phyloP scores from a whole-genome alignment of 1,140 invertebrate genomes.

The Lepidostoma basale region DNA sequence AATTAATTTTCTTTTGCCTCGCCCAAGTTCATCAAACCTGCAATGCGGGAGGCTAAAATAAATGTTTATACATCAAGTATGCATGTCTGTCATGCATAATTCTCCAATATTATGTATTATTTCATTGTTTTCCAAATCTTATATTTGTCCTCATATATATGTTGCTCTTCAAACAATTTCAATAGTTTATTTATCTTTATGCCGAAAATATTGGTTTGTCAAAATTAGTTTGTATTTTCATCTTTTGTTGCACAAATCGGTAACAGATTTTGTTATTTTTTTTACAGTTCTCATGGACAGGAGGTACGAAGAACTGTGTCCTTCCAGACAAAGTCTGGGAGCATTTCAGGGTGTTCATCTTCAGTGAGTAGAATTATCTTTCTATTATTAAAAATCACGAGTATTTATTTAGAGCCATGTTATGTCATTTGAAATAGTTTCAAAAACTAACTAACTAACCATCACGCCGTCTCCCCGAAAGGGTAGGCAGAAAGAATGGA shows the following conservation, averaged over 20 bases:
- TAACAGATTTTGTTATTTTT: background rate
- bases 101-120: background rate
- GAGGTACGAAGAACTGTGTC: constrained; percentile 44
- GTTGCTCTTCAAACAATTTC: background rate
- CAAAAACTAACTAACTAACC: too few species aligned
- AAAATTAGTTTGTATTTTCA: background rate
- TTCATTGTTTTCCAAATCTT: background rate
- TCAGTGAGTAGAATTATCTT: constrained; percentile 52
- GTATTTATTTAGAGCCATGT: background rate
- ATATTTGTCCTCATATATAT: background rate
- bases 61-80: constrained; percentile 10
- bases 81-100: background rate
- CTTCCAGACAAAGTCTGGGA: constrained; percentile 57
- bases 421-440: background rate
- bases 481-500: too few species aligned
- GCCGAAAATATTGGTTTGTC: background rate
- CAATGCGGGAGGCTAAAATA: constrained; percentile 17
- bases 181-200: background rate
- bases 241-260: background rate
- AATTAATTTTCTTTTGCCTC: constrained; percentile 18
- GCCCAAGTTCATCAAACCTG: constrained; percentile 21
- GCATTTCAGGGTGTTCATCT: constrained; percentile 61
- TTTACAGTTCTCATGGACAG: constrained; percentile 30
- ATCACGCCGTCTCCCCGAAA: too few species aligned
- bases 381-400: background rate